Evolutionary conservation across 2,113 vertebrate species (phyloP).

Genomic region (Thermophis baileyi): DNA sequence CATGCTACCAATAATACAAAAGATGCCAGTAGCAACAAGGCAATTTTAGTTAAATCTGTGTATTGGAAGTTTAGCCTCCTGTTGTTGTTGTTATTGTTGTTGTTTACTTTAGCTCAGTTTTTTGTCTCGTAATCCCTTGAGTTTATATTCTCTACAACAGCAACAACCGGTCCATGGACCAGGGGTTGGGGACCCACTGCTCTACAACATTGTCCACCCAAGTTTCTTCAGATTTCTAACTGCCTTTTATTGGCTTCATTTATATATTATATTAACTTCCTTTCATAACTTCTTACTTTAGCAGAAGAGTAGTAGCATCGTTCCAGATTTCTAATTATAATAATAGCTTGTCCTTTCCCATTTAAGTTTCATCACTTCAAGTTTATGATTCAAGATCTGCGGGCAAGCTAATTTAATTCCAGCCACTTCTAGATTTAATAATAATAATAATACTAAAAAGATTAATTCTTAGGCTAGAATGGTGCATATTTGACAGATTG

Average conservation of each 20-base stretch:
- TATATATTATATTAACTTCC: neutral
- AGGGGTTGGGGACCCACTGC: neutral
- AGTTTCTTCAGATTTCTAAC: neutral
- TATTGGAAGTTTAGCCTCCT: neutral
- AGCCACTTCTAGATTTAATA: neutral
- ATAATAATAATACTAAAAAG: neutral
- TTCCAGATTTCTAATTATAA: neutral
- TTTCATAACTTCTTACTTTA: neutral
- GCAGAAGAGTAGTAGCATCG: neutral
- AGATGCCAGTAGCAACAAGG: neutral
- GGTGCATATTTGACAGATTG: neutral
- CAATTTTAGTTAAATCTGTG: neutral
- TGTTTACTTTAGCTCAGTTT: neutral
- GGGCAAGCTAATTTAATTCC: neutral
- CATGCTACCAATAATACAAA: neutral
- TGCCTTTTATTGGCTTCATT: neutral
- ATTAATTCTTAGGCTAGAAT: neutral
- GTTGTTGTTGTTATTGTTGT: neutral
- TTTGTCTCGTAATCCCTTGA: neutral
- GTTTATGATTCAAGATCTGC: neutral
- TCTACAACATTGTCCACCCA: neutral
- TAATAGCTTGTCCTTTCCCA: neutral
- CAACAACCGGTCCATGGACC: neutral
- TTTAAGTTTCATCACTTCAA: neutral
- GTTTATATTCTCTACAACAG: neutral